Percentiles rank a stretch among this genome's conserved stretches.
Evolutionary conservation across 2,797 vertebrate species (phyloP).

Genomic region (Halcyon smyrnensis): DNA sequence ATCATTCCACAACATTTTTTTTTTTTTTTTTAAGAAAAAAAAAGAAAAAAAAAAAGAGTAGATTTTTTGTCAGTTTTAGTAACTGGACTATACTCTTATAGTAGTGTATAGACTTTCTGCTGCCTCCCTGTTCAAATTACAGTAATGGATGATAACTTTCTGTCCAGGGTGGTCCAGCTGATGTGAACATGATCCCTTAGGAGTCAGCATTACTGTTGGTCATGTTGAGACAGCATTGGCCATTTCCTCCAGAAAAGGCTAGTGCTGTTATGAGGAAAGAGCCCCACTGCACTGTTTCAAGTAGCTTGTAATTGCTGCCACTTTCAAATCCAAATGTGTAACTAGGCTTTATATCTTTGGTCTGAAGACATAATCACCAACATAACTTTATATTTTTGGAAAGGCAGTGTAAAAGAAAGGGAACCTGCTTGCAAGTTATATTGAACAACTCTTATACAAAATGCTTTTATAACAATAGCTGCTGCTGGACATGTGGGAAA

Average conservation of each 20-base stretch:
- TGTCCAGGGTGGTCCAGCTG: not conserved
- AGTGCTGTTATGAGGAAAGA: not conserved
- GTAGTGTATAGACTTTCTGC: not conserved
- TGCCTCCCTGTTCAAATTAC: not conserved
- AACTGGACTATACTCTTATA: not conserved
- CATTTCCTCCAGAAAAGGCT: not conserved
- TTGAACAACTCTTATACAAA: not conserved
- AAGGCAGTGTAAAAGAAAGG: not conserved
- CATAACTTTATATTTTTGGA: not conserved
- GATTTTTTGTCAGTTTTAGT: not conserved
- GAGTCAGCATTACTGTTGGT: not conserved
- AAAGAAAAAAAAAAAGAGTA: not conserved
- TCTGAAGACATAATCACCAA: not conserved
- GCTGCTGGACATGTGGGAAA: not conserved
- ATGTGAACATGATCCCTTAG: not conserved
- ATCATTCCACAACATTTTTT: rapidly evolving
- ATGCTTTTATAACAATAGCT: not conserved
- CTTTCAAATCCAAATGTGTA: not conserved
- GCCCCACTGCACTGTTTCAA: not conserved
- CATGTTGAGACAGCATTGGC: not conserved
- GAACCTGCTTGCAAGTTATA: not conserved
- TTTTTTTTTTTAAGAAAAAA: too few relatives aligned
- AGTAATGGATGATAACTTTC: not conserved
- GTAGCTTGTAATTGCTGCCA: not conserved
- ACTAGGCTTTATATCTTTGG: not conserved